These are phyloP conservation scores for Thymelicus sylvestris DNA, from an alignment of 2,888 invertebrate genomes.

Conservation along the genomic window DNA sequence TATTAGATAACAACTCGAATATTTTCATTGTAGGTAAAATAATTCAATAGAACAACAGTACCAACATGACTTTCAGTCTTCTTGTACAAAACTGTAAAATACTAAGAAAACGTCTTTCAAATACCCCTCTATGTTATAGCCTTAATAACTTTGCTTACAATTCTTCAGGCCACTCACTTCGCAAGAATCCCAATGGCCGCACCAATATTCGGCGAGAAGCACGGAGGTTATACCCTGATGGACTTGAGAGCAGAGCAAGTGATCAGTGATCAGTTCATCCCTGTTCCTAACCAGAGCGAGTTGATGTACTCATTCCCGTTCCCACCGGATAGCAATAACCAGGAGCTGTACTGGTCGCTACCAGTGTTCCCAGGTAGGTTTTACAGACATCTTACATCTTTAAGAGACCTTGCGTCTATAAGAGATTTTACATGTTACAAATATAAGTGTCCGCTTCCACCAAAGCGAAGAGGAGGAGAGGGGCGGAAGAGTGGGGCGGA, in stretches of 20 bases:
- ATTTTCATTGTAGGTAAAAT: too few relatives aligned
- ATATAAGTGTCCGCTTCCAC: too few relatives aligned
- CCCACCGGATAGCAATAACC: constrained; percentile 49
- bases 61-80: too few relatives aligned
- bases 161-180: constrained; percentile 62
- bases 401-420: not conserved
- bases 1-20: too few relatives aligned
- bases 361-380: constrained; percentile 70
- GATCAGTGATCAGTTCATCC: constrained; percentile 66
- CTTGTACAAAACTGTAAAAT: too few relatives aligned
- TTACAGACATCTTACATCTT: too few relatives aligned
- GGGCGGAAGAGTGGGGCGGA: too few relatives aligned
- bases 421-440: not conserved
- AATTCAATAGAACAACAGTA: too few relatives aligned
- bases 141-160: not conserved
- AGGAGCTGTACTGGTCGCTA: constrained; percentile 73
- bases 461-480: too few relatives aligned
- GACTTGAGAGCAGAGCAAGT: constrained; percentile 64
- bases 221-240: constrained; percentile 72
- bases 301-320: constrained; percentile 67
- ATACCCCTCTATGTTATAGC: not conserved
- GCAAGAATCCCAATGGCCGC: constrained; percentile 66
- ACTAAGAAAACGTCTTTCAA: too few relatives aligned
- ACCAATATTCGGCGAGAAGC: constrained; percentile 68
- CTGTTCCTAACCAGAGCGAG: constrained; percentile 69